These are phyloP conservation scores for Anhinga anhinga DNA, from an alignment of 2,113 vertebrate genomes.

Conservation along the genomic window DNA sequence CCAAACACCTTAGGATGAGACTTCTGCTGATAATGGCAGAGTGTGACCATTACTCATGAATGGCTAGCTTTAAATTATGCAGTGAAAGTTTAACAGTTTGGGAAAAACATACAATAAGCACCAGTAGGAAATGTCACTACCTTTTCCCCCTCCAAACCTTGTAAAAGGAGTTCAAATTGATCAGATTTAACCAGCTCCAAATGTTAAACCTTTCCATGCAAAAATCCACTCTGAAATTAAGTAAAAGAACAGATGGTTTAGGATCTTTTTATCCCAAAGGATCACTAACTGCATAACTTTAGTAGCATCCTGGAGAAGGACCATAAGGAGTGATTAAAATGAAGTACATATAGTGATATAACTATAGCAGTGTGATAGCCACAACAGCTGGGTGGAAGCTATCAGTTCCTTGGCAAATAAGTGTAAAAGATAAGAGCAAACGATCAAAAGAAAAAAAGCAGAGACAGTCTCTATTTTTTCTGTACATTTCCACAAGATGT, in stretches of 20 bases:
- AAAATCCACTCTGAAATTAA: neutral
- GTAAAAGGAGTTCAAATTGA: neutral
- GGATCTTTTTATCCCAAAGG: neutral
- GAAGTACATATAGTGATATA: neutral
- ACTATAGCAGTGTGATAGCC: neutral
- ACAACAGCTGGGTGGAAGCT: slow-evolving; percentile 22
- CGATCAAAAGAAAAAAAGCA: neutral
- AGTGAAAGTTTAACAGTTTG: neutral
- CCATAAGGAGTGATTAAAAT: neutral
- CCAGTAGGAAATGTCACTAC: neutral
- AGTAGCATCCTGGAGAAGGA: neutral
- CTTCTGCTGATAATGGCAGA: neutral
- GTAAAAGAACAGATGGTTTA: neutral
- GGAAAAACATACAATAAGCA: neutral
- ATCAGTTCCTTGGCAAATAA: neutral
- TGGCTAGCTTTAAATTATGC: neutral
- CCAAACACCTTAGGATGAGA: neutral
- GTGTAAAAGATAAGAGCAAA: neutral
- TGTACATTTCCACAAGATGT: neutral
- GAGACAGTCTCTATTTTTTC: neutral
- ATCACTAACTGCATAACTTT: neutral
- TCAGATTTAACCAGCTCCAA: neutral
- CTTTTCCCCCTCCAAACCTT: neutral
- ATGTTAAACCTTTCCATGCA: neutral
- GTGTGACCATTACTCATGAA: neutral